A percentile compares a stretch with the other conserved stretches of the same genome.
Evolutionary conservation across 2,113 vertebrate species (phyloP).

Genomic region (Austrofundulus limnaeus): DNA sequence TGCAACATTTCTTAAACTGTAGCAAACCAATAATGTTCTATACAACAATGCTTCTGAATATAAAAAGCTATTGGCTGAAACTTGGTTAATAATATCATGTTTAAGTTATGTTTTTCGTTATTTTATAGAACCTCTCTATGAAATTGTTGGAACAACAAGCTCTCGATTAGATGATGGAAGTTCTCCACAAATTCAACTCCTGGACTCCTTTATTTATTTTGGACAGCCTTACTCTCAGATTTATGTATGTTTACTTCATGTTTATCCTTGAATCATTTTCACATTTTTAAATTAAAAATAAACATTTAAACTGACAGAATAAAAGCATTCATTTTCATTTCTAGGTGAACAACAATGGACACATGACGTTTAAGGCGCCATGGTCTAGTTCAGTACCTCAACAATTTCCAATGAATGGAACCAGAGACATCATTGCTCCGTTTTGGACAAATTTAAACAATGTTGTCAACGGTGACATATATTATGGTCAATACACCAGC

Average conservation of each 20-base stretch:
- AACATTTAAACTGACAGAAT: neutral
- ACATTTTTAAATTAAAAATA: neutral
- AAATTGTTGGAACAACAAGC: neutral
- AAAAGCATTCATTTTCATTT: neutral
- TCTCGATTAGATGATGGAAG: conserved; percentile 25
- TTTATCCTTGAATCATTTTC: neutral
- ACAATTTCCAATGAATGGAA: conserved; percentile 35
- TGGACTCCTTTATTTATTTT: conserved; percentile 25
- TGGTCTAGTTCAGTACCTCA: neutral
- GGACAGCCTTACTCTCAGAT: conserved; percentile 15
- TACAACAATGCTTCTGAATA: too few species aligned
- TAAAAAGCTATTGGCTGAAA: too few species aligned
- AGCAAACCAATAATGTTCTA: too few species aligned
- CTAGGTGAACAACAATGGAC: conserved; percentile 75
- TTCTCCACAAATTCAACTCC: conserved; percentile 31
- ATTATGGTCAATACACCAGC: conserved; percentile 42
- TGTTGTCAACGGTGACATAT: conserved; percentile 32
- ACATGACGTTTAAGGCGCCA: conserved; percentile 51
- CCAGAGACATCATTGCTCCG: conserved; percentile 44
- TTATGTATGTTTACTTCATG: conserved; percentile 42
- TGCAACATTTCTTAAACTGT: too few species aligned
- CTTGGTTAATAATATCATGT: too few species aligned
- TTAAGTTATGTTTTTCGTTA: neutral
- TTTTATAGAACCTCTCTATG: conserved; percentile 50
- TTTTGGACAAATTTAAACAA: conserved; percentile 74